Percentiles rank a stretch among this genome's conserved stretches.
phyloP scores from a whole-genome alignment of 2,888 invertebrate species.

The Rosalia funebris region DNA sequence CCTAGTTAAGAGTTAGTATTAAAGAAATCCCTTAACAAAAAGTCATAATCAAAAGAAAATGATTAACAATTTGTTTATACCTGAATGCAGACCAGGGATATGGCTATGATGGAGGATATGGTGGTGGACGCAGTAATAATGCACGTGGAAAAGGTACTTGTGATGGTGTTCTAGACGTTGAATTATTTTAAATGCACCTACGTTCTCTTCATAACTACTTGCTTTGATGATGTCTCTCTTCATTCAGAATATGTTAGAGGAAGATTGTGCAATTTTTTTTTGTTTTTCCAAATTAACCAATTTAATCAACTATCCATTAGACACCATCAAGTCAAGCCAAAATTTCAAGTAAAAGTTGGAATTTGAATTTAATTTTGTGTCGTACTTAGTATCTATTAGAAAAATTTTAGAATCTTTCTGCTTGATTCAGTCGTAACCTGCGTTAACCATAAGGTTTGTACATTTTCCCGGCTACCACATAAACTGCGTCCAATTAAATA shows the following conservation, averaged over 20 bases:
- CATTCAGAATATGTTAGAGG: neutral
- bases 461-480: slow-evolving; percentile 29
- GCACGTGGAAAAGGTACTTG: slow-evolving; percentile 86
- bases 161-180: slow-evolving; percentile 38
- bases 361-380: slow-evolving; percentile 26
- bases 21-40: neutral
- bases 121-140: slow-evolving; percentile 86
- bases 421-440: slow-evolving; percentile 44
- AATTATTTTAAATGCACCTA: slow-evolving; percentile 23
- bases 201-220: slow-evolving; percentile 19
- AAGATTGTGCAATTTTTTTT: neutral
- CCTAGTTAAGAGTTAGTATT: neutral
- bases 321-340: slow-evolving; percentile 32
- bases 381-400: slow-evolving; percentile 25
- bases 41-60: slow-evolving; percentile 12
- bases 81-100: slow-evolving; percentile 80
- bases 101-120: slow-evolving; percentile 89
- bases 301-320: slow-evolving; percentile 6
- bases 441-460: slow-evolving; percentile 37
- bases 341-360: slow-evolving; percentile 16
- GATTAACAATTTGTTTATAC: slow-evolving; percentile 63
- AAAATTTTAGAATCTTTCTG: slow-evolving; percentile 15
- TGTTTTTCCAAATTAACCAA: slow-evolving; percentile 16
- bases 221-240: slow-evolving; percentile 32
- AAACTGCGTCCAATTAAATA: slow-evolving; percentile 39